phyloP scores from a whole-genome alignment of 2,888 invertebrate genomes.

The Archips xylosteana region DNA sequence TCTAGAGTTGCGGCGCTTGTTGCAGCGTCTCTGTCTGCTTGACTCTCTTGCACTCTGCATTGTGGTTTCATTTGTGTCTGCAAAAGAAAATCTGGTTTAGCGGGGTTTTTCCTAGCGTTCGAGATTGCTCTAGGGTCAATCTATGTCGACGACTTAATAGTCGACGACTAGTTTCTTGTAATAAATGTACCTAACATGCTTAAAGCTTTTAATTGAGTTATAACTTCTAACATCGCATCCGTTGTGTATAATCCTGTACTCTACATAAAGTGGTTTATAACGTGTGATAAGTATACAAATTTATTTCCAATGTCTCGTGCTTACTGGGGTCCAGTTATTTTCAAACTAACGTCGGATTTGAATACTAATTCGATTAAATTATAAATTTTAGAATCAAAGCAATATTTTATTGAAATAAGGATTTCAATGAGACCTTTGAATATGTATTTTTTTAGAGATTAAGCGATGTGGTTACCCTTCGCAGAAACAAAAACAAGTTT shows the following conservation, averaged over 20 bases:
- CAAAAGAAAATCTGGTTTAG: constrained; percentile 52
- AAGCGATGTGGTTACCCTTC: neutral
- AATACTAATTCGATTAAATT: constrained; percentile 21
- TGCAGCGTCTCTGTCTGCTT: constrained; percentile 76
- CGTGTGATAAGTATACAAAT: constrained; percentile 20
- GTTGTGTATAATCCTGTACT: neutral
- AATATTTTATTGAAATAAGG: constrained; percentile 13
- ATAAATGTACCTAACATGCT: neutral
- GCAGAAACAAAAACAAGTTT: constrained; percentile 13
- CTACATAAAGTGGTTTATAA: neutral
- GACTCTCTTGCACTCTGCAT: constrained; percentile 81
- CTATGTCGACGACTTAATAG: constrained; percentile 9
- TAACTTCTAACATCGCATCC: neutral
- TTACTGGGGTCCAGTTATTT: neutral
- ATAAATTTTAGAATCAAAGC: neutral
- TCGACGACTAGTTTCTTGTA: constrained; percentile 15
- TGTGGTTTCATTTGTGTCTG: constrained; percentile 75
- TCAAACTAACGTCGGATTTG: neutral
- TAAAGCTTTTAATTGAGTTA: constrained; percentile 4
- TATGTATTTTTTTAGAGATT: constrained; percentile 7
- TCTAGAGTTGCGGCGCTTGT: constrained; percentile 80
- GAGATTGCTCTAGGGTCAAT: neutral
- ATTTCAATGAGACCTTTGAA: constrained; percentile 8
- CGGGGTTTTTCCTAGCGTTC: constrained; percentile 5
- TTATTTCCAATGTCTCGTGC: constrained; percentile 8